Base-by-base conservation (phyloP, 2,888 invertebrate species). In the Buathra laborator region DNA sequence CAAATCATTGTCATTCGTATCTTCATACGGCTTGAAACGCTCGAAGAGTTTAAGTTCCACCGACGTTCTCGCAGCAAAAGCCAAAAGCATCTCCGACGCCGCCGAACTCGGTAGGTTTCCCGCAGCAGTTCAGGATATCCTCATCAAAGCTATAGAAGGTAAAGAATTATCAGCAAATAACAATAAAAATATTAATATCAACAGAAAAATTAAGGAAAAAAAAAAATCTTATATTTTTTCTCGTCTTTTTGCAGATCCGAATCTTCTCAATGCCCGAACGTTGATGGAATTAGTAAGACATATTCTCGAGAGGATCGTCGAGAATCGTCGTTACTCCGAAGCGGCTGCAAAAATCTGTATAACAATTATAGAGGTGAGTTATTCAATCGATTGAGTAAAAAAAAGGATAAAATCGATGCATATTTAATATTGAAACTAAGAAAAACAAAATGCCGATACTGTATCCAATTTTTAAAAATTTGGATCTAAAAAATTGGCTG, bases 251-350 rank as follows among this genome's bases (percentile, higher is more conserved):
- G 19, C 92, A 95, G 97, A 98, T 94, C 98, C 98, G 2, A 97
- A 97, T 94, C 95, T 96, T 79, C 94, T 98, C 80, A 95, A 96
- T 85, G 96, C 96, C 0, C 95, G 97, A 84, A 96, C 96, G 14
- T 95, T 98, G 82, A 98, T 98, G 98, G 97, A 98, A 93, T 95
- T 98, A 76, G 98, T 98, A 66, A 96, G 97, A 77, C 96, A 97
- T 91, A 96, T 98, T 88, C 96, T 98, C 94, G 96, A 97, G 82
- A 96, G 97, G 89, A 97, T 97, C 16, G 96, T 97, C 87, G 97
- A 98, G 94, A 97, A 97, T 5, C 95, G 96, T 76, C 95, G 97
- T 71, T 97, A 97, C 94, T 97, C 97, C 64, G 96, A 97, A 92
- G 96, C 98, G 32, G 97, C 97, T 75, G 97, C 98, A 10, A 96